phyloP scores from a whole-genome alignment of 1,140 invertebrate species.

The Bombyx mandarina region DNA sequence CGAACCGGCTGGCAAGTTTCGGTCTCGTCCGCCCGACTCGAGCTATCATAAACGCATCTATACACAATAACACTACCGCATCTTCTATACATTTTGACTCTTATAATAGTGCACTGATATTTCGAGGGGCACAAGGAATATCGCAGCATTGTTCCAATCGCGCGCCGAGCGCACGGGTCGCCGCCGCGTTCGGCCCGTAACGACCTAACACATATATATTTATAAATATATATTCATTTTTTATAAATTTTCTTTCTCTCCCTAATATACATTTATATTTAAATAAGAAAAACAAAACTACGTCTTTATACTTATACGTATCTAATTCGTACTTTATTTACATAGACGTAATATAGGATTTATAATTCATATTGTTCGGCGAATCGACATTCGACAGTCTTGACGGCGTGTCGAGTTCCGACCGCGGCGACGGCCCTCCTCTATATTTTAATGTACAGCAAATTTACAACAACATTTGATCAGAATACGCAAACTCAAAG shows the following conservation, averaged over 20 bases:
- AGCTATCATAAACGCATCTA: conserved; percentile 60
- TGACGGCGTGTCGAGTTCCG: conserved; percentile 26
- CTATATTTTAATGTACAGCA: conserved; percentile 46
- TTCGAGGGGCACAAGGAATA: conserved; percentile 65
- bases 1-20: conserved; percentile 59
- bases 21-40: conserved; percentile 47
- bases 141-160: conserved; percentile 55
- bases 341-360: conserved; percentile 49
- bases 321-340: conserved; percentile 68
- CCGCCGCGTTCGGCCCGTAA: conserved; percentile 21
- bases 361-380: conserved; percentile 57
- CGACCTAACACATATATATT: conserved; percentile 16
- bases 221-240: too few relatives aligned
- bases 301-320: conserved; percentile 54
- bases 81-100: conserved; percentile 63
- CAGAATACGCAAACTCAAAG: conserved; percentile 63
- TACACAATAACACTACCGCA: conserved; percentile 65
- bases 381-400: conserved; percentile 52
- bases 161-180: conserved; percentile 26
- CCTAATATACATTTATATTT: conserved; percentile 18
- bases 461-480: conserved; percentile 67
- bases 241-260: background rate
- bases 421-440: conserved; percentile 1
- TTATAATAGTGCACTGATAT: conserved; percentile 63
- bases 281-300: conserved; percentile 58